phyloP scores from a whole-genome alignment of 2,113 vertebrate species.

The Anguilla rostrata region DNA sequence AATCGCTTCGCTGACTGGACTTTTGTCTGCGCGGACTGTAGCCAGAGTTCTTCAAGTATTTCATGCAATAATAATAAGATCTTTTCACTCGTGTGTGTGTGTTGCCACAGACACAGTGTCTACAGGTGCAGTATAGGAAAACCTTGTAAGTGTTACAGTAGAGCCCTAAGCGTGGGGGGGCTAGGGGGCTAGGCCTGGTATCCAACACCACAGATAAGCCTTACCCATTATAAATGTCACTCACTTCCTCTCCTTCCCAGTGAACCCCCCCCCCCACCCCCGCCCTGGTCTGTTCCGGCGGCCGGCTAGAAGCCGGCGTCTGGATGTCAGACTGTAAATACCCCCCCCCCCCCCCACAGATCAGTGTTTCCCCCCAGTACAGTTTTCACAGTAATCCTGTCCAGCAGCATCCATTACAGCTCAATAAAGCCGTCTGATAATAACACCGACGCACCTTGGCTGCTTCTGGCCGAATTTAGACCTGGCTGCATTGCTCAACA shows the following conservation, averaged over 20 bases:
- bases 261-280: not conserved
- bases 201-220: not conserved
- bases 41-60: not conserved
- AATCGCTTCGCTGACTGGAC: conserved; percentile 4
- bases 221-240: conserved; percentile 5
- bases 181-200: not conserved
- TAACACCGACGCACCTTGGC: not conserved
- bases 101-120: not conserved
- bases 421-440: not conserved
- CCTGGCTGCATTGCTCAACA: not conserved
- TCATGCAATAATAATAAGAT: not conserved
- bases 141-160: not conserved
- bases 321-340: conserved; percentile 26
- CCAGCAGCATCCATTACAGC: not conserved
- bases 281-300: conserved; percentile 6
- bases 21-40: not conserved
- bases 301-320: not conserved
- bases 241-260: conserved; percentile 25
- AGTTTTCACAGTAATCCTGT: not conserved
- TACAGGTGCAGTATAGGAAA: not conserved
- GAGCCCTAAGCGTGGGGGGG: too few species aligned
- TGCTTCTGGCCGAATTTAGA: not conserved
- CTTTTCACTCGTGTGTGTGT: not conserved
- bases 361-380: not conserved
- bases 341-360: conserved; percentile 15